Conservation (phyloP, 2,797 vertebrate species). For the Rhinichthys osculus region DNA sequence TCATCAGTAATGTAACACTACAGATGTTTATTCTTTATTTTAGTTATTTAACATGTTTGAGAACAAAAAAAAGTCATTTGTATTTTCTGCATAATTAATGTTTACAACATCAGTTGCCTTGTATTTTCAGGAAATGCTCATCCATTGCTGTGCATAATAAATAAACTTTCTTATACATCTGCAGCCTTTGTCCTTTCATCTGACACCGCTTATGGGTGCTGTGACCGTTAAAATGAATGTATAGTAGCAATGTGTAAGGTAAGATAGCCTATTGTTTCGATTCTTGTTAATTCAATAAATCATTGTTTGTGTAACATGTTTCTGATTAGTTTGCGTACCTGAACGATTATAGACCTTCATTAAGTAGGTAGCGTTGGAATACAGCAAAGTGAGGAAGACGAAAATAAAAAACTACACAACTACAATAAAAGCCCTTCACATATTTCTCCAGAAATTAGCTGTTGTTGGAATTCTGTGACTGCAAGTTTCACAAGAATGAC, state of each 20-base stretch:
- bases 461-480: no score
- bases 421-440: no score
- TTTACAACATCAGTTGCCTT: conserved; percentile 27
- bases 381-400: no score
- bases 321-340: background rate
- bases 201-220: background rate
- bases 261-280: background rate
- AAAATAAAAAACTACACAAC: no score
- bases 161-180: background rate
- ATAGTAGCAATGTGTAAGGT: background rate
- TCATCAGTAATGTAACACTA: background rate
- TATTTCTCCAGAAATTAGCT: no score
- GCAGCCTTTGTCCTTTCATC: background rate
- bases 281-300: background rate
- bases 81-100: conserved; percentile 14
- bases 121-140: conserved; percentile 13
- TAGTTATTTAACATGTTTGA: background rate
- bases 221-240: background rate
- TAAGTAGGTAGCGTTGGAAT: no score
- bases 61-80: background rate
- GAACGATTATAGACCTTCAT: no score
- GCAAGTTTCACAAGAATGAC: no score
- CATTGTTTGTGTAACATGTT: background rate
- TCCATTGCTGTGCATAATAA: conserved; percentile 6
- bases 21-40: background rate